A percentile compares a stretch with the other conserved stretches of the same genome.
These are phyloP conservation scores for Trichechus manatus DNA, from an alignment of 2,113 vertebrate genomes.

Conservation along the genomic window DNA sequence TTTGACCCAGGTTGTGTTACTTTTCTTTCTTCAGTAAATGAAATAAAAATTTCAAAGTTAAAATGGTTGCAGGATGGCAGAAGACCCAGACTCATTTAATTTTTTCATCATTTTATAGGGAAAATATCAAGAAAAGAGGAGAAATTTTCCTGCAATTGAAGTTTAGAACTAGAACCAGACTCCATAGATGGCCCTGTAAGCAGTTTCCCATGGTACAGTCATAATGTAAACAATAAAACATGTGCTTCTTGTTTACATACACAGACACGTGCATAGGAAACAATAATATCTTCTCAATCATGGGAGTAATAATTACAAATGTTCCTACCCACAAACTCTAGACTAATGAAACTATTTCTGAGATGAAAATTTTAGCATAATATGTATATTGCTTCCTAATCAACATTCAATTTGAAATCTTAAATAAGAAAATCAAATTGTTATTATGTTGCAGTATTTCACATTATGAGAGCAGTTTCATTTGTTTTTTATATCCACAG, in stretches of 20 bases:
- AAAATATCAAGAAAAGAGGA: conserved; percentile 4
- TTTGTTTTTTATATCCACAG: conserved; percentile 60
- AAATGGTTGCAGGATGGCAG: not conserved
- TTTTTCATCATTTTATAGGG: not conserved
- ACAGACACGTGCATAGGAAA: not conserved
- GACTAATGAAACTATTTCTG: conserved; percentile 59
- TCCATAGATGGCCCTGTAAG: not conserved
- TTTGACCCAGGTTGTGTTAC: not conserved
- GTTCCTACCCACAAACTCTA: conserved; percentile 41
- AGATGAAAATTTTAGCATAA: conserved; percentile 61
- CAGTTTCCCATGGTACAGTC: not conserved
- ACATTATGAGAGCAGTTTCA: conserved; percentile 66
- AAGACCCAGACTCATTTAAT: conserved; percentile 16
- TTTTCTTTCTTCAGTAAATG: not conserved
- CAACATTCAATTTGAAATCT: conserved; percentile 54
- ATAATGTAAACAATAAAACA: not conserved
- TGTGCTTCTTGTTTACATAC: conserved; percentile 12
- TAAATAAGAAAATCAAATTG: conserved; percentile 67
- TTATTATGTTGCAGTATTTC: conserved; percentile 27
- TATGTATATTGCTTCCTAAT: conserved; percentile 64
- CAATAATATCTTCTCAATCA: not conserved
- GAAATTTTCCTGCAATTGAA: not conserved
- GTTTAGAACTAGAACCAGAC: not conserved
- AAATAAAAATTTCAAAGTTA: conserved; percentile 30
- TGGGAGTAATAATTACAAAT: conserved; percentile 30